Base-by-base conservation (phyloP, 2,797 vertebrate genomes). In the Malurus leucopterus region DNA sequence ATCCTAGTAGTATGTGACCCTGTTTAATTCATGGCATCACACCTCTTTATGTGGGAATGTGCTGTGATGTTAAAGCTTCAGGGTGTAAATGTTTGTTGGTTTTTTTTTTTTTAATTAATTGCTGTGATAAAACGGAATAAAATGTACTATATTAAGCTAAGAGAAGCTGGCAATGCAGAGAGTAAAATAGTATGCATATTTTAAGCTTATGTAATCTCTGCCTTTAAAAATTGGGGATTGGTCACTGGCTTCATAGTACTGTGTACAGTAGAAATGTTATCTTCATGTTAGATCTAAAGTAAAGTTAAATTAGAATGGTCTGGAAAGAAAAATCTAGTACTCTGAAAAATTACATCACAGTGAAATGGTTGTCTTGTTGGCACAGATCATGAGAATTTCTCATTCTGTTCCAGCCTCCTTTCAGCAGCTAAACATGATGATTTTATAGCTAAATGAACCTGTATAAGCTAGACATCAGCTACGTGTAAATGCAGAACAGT, bases 31-130 rank as follows among this genome's bases (percentile, higher is more conserved):
- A 53, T 82, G 53, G 41, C 47, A 90, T 94, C 47, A 9, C 74
- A 51, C 82, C 41, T 87, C 64, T 96, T 91, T 91, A 87, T 3
- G 15, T 94, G 75, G 88, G 89, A 96, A 93, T 90, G 84, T 38
- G 65, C 73, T 94, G 89, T 89, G 70, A 88, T 94, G 74, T 86
- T 95, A 92, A 69, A 95, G 88, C 89, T 80, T 92, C 83, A 84
- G 84, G 43, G 75, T 96, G 75, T 93, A 92, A 96, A 30, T 63
- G 9, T 46, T 29, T 53, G 23, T 21, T 3, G 0, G 77, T 83
- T 32, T 77, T 38, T 87, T 87, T 81, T 83, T 32, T 86, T 92
- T 79, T 55, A 93, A 18, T 88, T 36, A 77, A 95, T 62, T 83
- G 24, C 62, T 95, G 8, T 58, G 24, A 74, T 74, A 76, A 74